A percentile compares a stretch with the other conserved stretches of the same genome.
phyloP scores from a whole-genome alignment of 2,113 vertebrate species.

The Cyanistes caeruleus region DNA sequence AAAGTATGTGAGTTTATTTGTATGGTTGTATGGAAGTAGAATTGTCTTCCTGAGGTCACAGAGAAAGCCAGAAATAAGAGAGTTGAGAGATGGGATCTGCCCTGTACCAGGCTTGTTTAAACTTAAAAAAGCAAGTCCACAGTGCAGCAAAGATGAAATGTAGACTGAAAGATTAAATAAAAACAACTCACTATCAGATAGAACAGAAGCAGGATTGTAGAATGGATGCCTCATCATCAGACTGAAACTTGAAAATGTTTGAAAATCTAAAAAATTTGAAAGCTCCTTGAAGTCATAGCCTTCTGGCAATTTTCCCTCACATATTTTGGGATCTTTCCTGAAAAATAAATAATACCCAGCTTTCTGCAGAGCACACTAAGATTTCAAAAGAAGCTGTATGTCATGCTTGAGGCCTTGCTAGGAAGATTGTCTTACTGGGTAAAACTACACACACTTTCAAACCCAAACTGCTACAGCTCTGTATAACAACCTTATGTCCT shows the following conservation, averaged over 20 bases:
- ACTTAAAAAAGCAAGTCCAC: background rate
- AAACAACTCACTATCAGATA: background rate
- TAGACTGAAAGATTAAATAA: background rate
- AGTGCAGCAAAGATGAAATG: background rate
- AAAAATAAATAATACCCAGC: background rate
- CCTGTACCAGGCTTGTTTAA: background rate
- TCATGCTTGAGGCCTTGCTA: background rate
- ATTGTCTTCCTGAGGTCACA: constrained; percentile 25
- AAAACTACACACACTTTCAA: background rate
- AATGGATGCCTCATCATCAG: background rate
- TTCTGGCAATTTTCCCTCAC: background rate
- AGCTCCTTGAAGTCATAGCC: background rate
- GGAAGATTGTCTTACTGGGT: background rate
- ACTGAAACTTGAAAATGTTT: background rate
- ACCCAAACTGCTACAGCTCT: background rate
- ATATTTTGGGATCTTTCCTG: background rate
- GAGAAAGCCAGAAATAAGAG: background rate
- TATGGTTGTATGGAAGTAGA: background rate
- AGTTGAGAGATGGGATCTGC: background rate
- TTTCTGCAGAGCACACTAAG: background rate
- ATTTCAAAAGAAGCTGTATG: background rate
- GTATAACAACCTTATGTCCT: background rate
- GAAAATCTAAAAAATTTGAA: background rate
- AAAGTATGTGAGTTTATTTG: constrained; percentile 22
- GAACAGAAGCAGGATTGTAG: background rate